Conservation (phyloP, 2,113 vertebrate species). For the Theristicus caerulescens region DNA sequence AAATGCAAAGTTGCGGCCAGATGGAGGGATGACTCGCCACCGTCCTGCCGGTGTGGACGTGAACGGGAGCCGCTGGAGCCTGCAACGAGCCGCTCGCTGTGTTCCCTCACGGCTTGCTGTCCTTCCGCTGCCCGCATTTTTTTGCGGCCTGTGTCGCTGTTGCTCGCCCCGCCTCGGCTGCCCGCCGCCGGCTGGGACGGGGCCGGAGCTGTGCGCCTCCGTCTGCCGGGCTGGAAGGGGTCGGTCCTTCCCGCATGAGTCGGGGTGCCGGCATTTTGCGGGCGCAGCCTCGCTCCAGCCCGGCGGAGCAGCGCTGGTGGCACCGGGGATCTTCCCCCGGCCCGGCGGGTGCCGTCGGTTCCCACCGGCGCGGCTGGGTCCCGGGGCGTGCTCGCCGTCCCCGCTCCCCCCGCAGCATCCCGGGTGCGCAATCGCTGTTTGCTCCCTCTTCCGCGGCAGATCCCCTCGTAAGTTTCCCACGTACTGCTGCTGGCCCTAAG, state of each 20-base stretch:
- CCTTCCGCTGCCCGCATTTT: neutral
- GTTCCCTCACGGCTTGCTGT: neutral
- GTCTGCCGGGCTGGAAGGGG: neutral
- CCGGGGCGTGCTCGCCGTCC: neutral
- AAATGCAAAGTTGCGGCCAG: neutral
- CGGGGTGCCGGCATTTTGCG: neutral
- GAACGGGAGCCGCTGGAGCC: neutral
- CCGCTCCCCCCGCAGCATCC: neutral
- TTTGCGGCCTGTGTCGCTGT: neutral
- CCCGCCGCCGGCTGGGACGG: neutral
- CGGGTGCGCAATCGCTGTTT: neutral
- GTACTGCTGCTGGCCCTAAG: neutral
- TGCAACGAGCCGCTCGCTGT: neutral
- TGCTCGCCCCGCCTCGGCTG: neutral
- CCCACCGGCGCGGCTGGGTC: neutral
- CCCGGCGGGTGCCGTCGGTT: neutral
- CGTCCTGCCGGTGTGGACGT: neutral
- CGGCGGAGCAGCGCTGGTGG: neutral
- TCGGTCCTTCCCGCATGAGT: neutral
- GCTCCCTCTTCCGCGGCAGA: neutral
- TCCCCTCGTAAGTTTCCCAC: accelerated
- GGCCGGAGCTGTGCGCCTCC: neutral
- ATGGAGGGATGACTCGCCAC: neutral
- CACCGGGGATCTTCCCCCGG: neutral
- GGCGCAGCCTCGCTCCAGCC: neutral